Evolutionary conservation across 2,797 vertebrate species (phyloP).

Genomic region (Thamnophis elegans): DNA sequence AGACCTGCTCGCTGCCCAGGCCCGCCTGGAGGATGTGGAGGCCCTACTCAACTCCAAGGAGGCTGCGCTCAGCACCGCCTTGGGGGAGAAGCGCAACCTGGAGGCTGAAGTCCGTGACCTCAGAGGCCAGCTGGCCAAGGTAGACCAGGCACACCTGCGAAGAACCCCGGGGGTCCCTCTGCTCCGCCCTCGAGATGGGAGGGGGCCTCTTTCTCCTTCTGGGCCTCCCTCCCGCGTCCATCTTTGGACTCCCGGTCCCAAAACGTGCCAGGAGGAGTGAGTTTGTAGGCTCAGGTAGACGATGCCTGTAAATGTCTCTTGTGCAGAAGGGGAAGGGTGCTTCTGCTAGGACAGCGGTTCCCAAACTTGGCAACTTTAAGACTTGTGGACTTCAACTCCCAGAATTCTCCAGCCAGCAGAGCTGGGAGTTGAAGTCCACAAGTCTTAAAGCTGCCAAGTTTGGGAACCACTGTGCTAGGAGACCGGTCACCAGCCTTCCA

Average conservation of each 20-base stretch:
- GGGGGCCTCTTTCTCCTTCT: not conserved
- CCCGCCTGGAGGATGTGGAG: conserved; percentile 88
- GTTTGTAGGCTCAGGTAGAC: not conserved
- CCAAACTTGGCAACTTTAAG: no score
- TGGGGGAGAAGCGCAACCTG: conserved; percentile 86
- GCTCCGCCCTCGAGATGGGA: not conserved
- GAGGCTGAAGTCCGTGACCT: conserved; percentile 87
- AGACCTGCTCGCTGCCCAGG: conserved; percentile 83
- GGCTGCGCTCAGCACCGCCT: conserved; percentile 83
- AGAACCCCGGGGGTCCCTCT: not conserved
- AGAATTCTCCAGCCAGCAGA: no score
- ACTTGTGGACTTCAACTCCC: no score
- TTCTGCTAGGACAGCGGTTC: not conserved
- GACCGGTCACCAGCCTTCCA: no score
- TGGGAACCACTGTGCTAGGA: no score
- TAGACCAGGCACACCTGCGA: conserved; percentile 47
- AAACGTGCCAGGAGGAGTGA: not conserved
- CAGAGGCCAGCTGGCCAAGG: conserved; percentile 87
- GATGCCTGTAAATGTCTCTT: not conserved
- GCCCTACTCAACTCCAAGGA: conserved; percentile 94
- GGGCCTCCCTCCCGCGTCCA: not conserved
- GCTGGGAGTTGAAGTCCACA: no score
- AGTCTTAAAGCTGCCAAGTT: no score
- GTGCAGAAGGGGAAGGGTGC: not conserved
- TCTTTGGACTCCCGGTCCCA: not conserved